Evolutionary conservation across 2,888 invertebrate genomes (phyloP).

Genomic region (Dryococelus australis): DNA sequence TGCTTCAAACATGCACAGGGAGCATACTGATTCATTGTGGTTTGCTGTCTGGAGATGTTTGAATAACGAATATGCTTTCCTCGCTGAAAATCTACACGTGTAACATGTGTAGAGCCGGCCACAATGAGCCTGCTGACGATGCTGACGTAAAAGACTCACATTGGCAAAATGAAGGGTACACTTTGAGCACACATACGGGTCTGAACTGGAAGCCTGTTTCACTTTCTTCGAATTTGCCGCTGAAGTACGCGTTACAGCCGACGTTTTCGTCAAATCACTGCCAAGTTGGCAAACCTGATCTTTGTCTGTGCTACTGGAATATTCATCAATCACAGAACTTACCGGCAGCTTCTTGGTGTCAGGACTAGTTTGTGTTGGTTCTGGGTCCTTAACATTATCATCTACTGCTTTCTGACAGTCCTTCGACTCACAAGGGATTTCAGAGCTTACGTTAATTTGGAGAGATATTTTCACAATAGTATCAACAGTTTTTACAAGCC

Average conservation of each 20-base stretch:
- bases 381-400: background rate
- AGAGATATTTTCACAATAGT: background rate
- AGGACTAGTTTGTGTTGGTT: background rate
- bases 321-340: background rate
- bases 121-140: constrained; percentile 51
- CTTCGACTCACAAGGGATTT: background rate
- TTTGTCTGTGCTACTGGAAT: background rate
- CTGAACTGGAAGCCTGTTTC: background rate
- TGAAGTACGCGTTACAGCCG: background rate
- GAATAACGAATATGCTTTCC: constrained; percentile 57
- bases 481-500: background rate
- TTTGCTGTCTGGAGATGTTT: constrained; percentile 47
- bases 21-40: constrained; percentile 53
- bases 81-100: constrained; percentile 58
- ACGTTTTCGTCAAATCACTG: background rate
- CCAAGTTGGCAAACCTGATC: background rate
- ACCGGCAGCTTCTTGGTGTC: background rate
- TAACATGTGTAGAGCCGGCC: constrained; percentile 59
- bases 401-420: background rate
- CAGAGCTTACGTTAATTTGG: background rate
- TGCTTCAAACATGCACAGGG: constrained; percentile 55
- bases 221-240: background rate
- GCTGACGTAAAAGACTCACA: constrained; percentile 33
- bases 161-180: constrained; percentile 38
- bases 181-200: constrained; percentile 34